Conservation (phyloP, 2,797 vertebrate species). For the Gallinago nigripennis region DNA sequence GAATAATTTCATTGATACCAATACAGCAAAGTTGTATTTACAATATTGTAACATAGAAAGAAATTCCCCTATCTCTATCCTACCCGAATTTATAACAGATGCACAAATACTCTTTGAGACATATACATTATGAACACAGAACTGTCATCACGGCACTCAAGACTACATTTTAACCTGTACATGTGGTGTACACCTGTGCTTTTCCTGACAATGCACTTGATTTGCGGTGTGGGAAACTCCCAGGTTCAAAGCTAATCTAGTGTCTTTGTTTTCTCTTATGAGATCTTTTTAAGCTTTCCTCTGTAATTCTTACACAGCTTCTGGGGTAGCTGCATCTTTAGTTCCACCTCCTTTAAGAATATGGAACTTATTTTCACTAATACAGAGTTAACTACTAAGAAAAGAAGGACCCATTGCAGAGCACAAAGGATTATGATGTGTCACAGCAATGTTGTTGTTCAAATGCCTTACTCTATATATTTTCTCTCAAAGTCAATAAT, state of each 20-base stretch:
- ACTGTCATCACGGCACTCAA: conserved; percentile 37
- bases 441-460: neutral
- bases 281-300: conserved; percentile 39
- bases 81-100: conserved; percentile 45
- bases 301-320: conserved; percentile 37
- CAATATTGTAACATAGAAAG: neutral
- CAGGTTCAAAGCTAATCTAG: conserved; percentile 59
- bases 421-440: neutral
- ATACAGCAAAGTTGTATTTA: neutral
- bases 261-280: conserved; percentile 35
- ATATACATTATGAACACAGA: conserved; percentile 28
- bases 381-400: neutral
- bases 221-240: conserved; percentile 55
- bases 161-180: conserved; percentile 44
- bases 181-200: conserved; percentile 67
- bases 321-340: neutral
- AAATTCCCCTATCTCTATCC: neutral
- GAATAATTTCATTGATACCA: neutral
- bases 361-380: conserved; percentile 30
- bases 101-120: neutral
- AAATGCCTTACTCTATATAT: neutral
- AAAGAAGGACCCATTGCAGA: neutral
- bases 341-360: neutral
- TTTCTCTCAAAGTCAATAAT: neutral
- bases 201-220: conserved; percentile 44